Conservation (phyloP, 2,797 vertebrate species). For the Sebastolobus alascanus region DNA sequence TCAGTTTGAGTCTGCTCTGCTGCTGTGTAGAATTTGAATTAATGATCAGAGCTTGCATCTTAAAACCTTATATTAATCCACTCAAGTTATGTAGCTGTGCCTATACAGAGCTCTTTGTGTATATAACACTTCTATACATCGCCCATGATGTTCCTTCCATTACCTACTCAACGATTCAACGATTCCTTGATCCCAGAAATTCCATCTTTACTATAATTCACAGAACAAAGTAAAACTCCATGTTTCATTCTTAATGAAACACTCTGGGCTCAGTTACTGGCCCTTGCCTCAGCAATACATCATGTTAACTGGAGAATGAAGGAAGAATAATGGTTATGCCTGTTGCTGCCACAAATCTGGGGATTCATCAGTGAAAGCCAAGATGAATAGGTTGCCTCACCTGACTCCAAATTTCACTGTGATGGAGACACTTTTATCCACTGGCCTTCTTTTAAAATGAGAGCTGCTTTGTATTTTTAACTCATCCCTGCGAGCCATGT, state of each 20-base stretch:
- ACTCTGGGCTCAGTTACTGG: slow-evolving; percentile 62
- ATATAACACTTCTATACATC: neutral
- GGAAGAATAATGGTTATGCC: slow-evolving; percentile 76
- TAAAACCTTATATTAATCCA: neutral
- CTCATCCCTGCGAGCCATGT: slow-evolving; percentile 12
- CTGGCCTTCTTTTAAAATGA: slow-evolving; percentile 31
- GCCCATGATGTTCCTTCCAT: neutral
- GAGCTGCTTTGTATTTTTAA: slow-evolving; percentile 54
- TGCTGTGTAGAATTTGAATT: neutral
- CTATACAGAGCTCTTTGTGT: neutral
- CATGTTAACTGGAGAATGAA: slow-evolving; percentile 76
- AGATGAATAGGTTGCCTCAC: slow-evolving; percentile 67
- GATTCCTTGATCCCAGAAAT: slow-evolving; percentile 28
- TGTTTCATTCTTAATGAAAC: slow-evolving; percentile 69
- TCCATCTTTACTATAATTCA: slow-evolving; percentile 31
- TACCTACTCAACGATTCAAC: slow-evolving; percentile 12
- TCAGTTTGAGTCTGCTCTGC: neutral
- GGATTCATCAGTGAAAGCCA: slow-evolving; percentile 68
- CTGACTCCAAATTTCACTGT: slow-evolving; percentile 65
- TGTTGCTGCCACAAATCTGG: slow-evolving; percentile 71
- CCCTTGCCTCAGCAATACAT: slow-evolving; percentile 67
- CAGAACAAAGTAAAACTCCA: slow-evolving; percentile 45
- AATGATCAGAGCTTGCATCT: neutral
- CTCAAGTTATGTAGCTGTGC: neutral
- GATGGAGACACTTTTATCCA: slow-evolving; percentile 55